Evolutionary conservation across 2,888 invertebrate genomes (phyloP).

Genomic region (Stenodema calcarata): DNA sequence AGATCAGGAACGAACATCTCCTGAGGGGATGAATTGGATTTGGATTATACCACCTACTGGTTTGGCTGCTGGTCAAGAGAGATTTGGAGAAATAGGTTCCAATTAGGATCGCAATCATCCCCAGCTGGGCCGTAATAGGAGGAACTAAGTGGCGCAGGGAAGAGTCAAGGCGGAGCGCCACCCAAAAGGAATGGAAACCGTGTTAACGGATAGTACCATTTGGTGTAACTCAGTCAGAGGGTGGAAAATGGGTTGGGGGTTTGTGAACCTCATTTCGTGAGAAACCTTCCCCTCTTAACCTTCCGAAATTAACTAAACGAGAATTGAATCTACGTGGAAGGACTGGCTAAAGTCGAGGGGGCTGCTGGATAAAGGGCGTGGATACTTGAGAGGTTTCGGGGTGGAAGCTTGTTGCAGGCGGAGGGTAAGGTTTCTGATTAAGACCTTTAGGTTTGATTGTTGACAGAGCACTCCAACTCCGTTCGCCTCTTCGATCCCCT

Average conservation of each 20-base stretch:
- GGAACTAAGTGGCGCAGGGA: not conserved
- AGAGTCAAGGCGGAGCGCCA: not conserved
- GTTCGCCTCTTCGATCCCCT: slow-evolving; percentile 25
- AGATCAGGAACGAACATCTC: too few species aligned
- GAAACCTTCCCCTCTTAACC: not conserved
- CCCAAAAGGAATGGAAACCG: slow-evolving; percentile 29
- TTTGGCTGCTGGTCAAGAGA: not conserved
- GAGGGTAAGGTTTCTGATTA: slow-evolving; percentile 32
- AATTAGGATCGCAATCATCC: slow-evolving; percentile 16
- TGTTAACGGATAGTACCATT: slow-evolving; percentile 44
- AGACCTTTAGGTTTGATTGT: slow-evolving; percentile 43
- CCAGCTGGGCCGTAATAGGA: slow-evolving; percentile 9
- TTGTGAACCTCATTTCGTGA: slow-evolving; percentile 24
- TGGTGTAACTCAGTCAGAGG: slow-evolving; percentile 18
- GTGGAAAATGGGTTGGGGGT: not conserved
- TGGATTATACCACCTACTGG: not conserved
- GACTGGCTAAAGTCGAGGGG: slow-evolving; percentile 33
- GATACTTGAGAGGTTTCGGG: not conserved
- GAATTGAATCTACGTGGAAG: slow-evolving; percentile 45
- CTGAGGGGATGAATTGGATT: not conserved
- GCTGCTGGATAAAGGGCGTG: not conserved
- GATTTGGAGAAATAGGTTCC: not conserved
- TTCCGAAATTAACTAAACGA: slow-evolving; percentile 41
- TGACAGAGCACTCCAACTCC: slow-evolving; percentile 40
- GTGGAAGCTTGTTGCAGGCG: not conserved